Evolutionary conservation across 2,888 invertebrate species (phyloP).

Genomic region (Macroteleia sp.): DNA sequence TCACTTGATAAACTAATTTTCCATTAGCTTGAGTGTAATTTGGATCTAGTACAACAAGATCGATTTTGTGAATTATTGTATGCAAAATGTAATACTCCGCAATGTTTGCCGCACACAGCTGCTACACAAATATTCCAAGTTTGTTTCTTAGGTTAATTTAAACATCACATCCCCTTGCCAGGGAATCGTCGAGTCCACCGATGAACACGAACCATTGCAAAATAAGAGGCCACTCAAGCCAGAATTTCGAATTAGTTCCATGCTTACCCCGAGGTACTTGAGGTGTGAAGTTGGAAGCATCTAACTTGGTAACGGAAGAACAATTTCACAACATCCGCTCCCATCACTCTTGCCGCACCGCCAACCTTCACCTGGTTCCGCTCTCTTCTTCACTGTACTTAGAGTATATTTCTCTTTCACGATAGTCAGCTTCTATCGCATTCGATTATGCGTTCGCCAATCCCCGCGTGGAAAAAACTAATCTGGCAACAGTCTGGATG

Average conservation of each 20-base stretch:
- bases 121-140: constrained; percentile 50
- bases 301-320: constrained; percentile 78
- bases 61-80: constrained; percentile 35
- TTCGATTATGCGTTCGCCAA: too few species aligned
- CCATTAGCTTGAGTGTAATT: constrained; percentile 20
- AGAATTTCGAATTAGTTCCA: constrained; percentile 78
- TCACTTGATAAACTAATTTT: constrained; percentile 35
- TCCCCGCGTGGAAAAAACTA: too few species aligned
- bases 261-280: constrained; percentile 77
- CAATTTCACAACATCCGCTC: constrained; percentile 78
- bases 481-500: too few species aligned
- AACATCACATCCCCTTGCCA: constrained; percentile 54
- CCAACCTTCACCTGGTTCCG: constrained; percentile 51
- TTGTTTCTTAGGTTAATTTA: constrained; percentile 65
- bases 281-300: constrained; percentile 78
- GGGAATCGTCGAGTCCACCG: constrained; percentile 69
- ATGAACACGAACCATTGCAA: constrained; percentile 73
- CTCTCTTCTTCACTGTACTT: constrained; percentile 60
- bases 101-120: constrained; percentile 39
- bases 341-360: constrained; percentile 64
- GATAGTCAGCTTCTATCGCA: too few species aligned
- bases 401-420: too few species aligned
- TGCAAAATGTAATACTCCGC: constrained; percentile 32
- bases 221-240: constrained; percentile 77
- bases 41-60: constrained; percentile 25